These are phyloP conservation scores for Apocheima hispidaria DNA, from an alignment of 2,888 invertebrate genomes.

Conservation along the genomic window DNA sequence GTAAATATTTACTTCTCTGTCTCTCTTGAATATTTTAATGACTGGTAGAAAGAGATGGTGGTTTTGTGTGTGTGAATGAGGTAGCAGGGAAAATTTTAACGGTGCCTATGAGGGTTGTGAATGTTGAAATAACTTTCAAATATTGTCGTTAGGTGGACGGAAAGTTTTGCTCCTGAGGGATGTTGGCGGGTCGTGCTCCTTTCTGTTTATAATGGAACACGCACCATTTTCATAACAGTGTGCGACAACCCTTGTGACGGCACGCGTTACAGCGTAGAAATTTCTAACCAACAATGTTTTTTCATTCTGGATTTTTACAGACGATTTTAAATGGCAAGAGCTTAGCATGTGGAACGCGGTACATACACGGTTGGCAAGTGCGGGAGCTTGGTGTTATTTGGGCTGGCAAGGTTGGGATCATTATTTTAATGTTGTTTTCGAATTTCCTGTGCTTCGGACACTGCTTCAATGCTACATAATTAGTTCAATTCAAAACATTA, in stretches of 20 bases:
- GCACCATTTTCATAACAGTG: constrained; percentile 77
- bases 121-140: constrained; percentile 86
- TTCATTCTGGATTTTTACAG: constrained; percentile 2
- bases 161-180: constrained; percentile 83
- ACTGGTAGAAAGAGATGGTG: constrained; percentile 59
- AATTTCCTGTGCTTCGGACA: constrained; percentile 58
- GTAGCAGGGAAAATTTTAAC: constrained; percentile 85
- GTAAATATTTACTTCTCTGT: constrained; percentile 73
- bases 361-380: constrained; percentile 31
- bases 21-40: constrained; percentile 42
- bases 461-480: constrained; percentile 39
- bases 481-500: constrained; percentile 5
- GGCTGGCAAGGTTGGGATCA: constrained; percentile 63
- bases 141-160: constrained; percentile 86
- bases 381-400: constrained; percentile 60
- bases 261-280: constrained; percentile 28
- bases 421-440: constrained; percentile 64
- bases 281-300: not conserved
- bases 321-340: not conserved
- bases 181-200: constrained; percentile 76
- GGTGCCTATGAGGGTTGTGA: constrained; percentile 87
- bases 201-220: constrained; percentile 83
- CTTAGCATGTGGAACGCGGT: constrained; percentile 10
- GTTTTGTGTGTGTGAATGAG: constrained; percentile 79
- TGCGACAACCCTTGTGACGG: constrained; percentile 51